Conservation (phyloP, 2,797 vertebrate species). For the Anguilla pacifica region DNA sequence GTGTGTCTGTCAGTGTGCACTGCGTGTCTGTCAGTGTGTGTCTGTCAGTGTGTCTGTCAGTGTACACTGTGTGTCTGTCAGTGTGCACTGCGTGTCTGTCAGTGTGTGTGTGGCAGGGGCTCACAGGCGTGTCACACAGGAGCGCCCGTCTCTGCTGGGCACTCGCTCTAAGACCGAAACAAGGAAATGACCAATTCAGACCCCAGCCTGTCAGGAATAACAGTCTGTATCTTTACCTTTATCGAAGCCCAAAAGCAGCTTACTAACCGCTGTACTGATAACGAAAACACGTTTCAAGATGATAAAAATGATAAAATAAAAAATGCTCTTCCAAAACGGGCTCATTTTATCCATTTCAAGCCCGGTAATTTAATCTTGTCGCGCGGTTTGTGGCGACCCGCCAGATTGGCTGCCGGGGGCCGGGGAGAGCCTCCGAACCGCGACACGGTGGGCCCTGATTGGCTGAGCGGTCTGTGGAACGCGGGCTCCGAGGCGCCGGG, state of each 20-base stretch:
- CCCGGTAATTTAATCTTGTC: not conserved
- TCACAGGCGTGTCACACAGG: no score
- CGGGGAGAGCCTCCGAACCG: not conserved
- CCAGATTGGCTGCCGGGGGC: not conserved
- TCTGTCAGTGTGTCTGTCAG: no score
- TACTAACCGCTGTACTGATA: not conserved
- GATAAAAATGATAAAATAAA: not conserved
- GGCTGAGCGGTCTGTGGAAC: not conserved
- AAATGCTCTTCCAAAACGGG: not conserved
- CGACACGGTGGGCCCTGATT: not conserved
- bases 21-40: no score
- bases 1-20: no score
- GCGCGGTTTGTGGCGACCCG: not conserved
- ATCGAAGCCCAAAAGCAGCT: not conserved
- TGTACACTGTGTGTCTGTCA: no score
- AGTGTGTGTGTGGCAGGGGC: no score
- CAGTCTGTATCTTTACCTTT: not conserved
- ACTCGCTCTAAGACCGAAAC: not conserved
- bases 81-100: no score
- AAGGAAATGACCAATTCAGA: not conserved
- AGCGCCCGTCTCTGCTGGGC: not conserved
- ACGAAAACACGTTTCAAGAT: not conserved
- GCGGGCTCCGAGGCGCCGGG: not conserved
- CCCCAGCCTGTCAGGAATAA: not conserved
- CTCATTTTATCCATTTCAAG: not conserved